Conservation (phyloP, 1,140 invertebrate species). For the Melipona quadrifasciata region DNA sequence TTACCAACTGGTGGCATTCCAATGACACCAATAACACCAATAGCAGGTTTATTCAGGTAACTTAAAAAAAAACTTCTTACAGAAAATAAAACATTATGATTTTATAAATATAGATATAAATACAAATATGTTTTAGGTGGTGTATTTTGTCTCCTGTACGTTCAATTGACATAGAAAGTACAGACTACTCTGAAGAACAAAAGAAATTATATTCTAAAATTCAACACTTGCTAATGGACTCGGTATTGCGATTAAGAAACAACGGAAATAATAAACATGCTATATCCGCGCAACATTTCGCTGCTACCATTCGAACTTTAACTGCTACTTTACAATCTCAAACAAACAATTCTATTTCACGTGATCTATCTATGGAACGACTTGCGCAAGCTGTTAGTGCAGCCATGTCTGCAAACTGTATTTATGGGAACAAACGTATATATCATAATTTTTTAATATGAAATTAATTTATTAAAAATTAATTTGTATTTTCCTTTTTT, state of each 20-base stretch:
- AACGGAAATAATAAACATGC: constrained; percentile 77
- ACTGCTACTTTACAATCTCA: constrained; percentile 64
- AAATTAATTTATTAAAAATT: not conserved
- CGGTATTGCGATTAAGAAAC: constrained; percentile 76
- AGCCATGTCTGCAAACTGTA: constrained; percentile 87
- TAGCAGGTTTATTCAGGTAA: constrained; percentile 87
- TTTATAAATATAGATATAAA: constrained; percentile 6
- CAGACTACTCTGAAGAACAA: constrained; percentile 66
- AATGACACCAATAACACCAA: constrained; percentile 91
- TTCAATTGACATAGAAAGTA: constrained; percentile 24
- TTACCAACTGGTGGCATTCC: constrained; percentile 89
- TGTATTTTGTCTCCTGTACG: constrained; percentile 77
- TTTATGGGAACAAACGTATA: constrained; percentile 87
- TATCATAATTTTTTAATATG: constrained; percentile 37
- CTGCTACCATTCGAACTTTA: constrained; percentile 73
- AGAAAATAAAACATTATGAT: not conserved
- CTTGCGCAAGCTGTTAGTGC: constrained; percentile 90
- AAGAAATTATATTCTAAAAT: constrained; percentile 78
- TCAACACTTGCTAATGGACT: constrained; percentile 80
- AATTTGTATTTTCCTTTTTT: constrained; percentile 28
- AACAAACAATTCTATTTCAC: constrained; percentile 55
- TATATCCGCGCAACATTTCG: constrained; percentile 80
- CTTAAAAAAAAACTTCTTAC: not conserved
- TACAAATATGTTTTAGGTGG: constrained; percentile 68
- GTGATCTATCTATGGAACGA: constrained; percentile 84